phyloP scores from a whole-genome alignment of 1,140 invertebrate species.

The Sycophila sp. region DNA sequence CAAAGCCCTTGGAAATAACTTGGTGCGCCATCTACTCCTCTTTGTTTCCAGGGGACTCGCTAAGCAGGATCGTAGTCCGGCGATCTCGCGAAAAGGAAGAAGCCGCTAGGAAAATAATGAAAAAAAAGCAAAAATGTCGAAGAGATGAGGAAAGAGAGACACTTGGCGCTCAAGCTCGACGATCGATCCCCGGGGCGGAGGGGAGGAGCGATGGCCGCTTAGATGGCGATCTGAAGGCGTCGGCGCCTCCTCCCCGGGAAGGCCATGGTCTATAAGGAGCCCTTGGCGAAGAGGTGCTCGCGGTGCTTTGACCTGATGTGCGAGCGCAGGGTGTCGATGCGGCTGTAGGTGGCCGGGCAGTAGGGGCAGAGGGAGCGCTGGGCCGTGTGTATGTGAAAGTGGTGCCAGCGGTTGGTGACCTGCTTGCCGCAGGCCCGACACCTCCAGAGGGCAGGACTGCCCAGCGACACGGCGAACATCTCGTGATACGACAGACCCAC shows the following conservation, averaged over 20 bases:
- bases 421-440: constrained; percentile 85
- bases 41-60: no score
- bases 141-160: no score
- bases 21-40: no score
- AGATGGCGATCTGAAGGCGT: constrained; percentile 43
- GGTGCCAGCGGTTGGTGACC: constrained; percentile 87
- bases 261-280: constrained; percentile 56
- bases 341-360: constrained; percentile 85
- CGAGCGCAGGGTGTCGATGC: constrained; percentile 82
- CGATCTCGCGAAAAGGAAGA: no score
- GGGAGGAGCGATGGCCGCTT: constrained; percentile 1
- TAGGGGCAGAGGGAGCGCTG: constrained; percentile 83
- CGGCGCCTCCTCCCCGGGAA: constrained; percentile 54
- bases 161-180: no score
- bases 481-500: constrained; percentile 78
- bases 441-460: constrained; percentile 76
- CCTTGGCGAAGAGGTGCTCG: constrained; percentile 66
- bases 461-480: constrained; percentile 79
- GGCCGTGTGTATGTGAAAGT: constrained; percentile 83
- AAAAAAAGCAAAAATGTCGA: neutral
- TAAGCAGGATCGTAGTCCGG: no score
- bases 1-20: no score
- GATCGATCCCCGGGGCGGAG: no score
- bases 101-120: no score
- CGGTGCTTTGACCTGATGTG: constrained; percentile 81